Evolutionary conservation across 1,140 invertebrate genomes (phyloP).

Genomic region (Diprion similis): DNA sequence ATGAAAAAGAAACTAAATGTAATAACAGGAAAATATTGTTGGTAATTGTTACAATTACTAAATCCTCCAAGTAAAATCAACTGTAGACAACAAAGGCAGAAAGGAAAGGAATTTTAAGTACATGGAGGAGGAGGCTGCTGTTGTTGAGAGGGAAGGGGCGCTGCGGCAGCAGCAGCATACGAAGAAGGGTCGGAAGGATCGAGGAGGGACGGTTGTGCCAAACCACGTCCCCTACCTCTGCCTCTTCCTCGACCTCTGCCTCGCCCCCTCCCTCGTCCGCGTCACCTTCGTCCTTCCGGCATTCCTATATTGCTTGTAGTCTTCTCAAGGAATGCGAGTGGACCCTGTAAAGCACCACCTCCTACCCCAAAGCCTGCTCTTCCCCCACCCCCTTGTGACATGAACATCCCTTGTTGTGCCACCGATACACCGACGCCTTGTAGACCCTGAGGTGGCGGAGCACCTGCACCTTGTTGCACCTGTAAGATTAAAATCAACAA

Average conservation of each 20-base stretch:
- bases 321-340: constrained; percentile 73
- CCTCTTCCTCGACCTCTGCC: constrained; percentile 65
- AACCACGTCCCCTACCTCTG: constrained; percentile 61
- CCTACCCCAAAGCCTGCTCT: constrained; percentile 44
- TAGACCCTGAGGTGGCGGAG: constrained; percentile 45
- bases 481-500: constrained; percentile 39
- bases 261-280: constrained; percentile 67
- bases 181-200: constrained; percentile 56
- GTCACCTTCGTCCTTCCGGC: constrained; percentile 68
- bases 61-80: no score
- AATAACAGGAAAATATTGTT: no score
- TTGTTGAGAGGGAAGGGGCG: constrained; percentile 58
- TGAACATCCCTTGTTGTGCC: constrained; percentile 56
- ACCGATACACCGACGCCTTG: constrained; percentile 57
- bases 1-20: no score
- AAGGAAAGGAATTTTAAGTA: neutral
- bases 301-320: constrained; percentile 78
- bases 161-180: constrained; percentile 44
- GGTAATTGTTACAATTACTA: no score
- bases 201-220: constrained; percentile 48
- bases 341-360: constrained; percentile 66
- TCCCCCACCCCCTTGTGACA: constrained; percentile 45
- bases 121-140: constrained; percentile 55
- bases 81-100: neutral
- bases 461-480: constrained; percentile 52